phyloP scores from a whole-genome alignment of 2,797 vertebrate genomes.

The Phylloscopus collybita region DNA sequence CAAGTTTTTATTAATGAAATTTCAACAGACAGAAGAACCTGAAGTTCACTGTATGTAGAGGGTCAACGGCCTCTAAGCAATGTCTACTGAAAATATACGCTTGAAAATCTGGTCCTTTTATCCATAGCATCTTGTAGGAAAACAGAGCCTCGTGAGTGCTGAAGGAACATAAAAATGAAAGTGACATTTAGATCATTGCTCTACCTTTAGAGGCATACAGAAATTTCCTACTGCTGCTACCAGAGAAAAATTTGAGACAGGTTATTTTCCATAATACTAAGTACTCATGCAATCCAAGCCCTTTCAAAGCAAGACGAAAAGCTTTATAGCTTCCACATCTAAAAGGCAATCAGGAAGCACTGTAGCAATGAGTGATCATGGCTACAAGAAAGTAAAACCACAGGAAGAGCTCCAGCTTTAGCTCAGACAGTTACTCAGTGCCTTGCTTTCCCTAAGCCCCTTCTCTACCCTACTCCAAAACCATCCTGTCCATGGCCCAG shows the following conservation, averaged over 20 bases:
- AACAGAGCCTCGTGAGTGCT: neutral
- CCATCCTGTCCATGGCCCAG: neutral
- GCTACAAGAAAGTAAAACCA: neutral
- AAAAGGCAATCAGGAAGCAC: neutral
- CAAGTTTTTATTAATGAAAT: neutral
- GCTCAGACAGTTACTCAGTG: neutral
- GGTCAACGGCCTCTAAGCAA: neutral
- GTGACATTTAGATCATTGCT: neutral
- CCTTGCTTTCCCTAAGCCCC: neutral
- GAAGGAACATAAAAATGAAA: neutral
- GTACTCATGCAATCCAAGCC: neutral
- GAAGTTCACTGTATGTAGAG: neutral
- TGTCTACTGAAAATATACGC: neutral
- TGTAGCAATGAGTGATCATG: neutral
- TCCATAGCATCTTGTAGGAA: rapidly evolving
- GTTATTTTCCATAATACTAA: neutral
- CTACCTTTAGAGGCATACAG: neutral
- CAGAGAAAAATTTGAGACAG: neutral
- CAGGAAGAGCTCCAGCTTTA: neutral
- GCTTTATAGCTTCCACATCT: neutral
- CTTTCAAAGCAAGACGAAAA: neutral
- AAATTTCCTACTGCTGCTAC: neutral
- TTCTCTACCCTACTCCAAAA: neutral
- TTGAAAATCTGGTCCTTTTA: neutral
- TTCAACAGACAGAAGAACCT: neutral